Evolutionary conservation across 2,113 vertebrate genomes (phyloP), one percentile per base, ranked within the genome.

Genomic region (Pampusana beccarii): DNA sequence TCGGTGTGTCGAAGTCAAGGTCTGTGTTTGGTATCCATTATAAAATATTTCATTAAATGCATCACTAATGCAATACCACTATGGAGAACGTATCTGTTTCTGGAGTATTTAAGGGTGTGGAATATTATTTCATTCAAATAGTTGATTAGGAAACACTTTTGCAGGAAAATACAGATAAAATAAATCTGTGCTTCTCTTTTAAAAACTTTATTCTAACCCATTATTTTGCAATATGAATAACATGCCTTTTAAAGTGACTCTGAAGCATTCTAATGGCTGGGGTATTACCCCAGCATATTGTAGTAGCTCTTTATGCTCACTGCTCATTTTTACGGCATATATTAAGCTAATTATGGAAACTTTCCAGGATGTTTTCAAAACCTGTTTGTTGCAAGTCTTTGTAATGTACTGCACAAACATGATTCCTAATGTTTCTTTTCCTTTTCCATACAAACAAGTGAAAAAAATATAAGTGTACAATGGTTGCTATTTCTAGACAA

Each of bases 401-500:
- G 96, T 94, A 89, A 82, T 2, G 29, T 26, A n/a, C 58, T 18
- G 44, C 54, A 93, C 81, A 94, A 95, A 94, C 9, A 86, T 1
- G 44, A 96, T 88, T 86, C 78, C 78, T 44, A 29, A 87, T 36
- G 67, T 81, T 93, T 87, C 83, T 95, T 93, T 92, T 80, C 92
- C 61, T 86, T 78, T 92, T 93, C 85, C 73, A 95, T 31, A 67
- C 65, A 96, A 96, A 91, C 80, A 77, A 74, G 60, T 44, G 31
- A 42, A 84, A 95, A 86, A 87, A 51, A 34, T 2, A 4, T 14
- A 67, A 36, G 5, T 44, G 62, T 79, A 96, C 92, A 97, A 95
- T 96, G 90, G 93, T 42, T 96, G 64, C 92, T 97, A 97, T 97
- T 97, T 96, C 70, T 29, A 89, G 95, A 72, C 58, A 46, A 72